Conservation (phyloP, 2,888 invertebrate genomes). For the Aquatica leii region DNA sequence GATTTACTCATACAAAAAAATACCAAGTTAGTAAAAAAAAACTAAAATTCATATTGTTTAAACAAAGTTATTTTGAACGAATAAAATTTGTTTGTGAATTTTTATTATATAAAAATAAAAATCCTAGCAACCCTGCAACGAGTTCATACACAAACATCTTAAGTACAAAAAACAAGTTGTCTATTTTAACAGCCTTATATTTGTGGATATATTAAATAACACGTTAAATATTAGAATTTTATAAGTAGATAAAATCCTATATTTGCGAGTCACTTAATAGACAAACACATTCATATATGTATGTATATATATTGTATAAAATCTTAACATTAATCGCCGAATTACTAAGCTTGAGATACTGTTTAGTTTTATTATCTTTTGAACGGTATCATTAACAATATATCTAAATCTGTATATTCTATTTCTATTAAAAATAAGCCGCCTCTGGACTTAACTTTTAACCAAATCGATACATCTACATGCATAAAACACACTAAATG, state of each 20-base stretch:
- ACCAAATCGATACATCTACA: too few species aligned
- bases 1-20: background rate
- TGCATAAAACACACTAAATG: too few species aligned
- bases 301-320: conserved; percentile 22
- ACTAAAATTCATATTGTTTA: too few species aligned
- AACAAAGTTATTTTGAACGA: too few species aligned
- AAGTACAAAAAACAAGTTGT: background rate
- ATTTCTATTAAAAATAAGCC: conserved; percentile 2
- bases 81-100: background rate
- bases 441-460: background rate
- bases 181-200: conserved; percentile 6
- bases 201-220: background rate
- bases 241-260: conserved; percentile 21
- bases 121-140: background rate
- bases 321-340: conserved; percentile 19
- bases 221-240: background rate
- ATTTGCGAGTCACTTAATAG: conserved; percentile 18
- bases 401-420: background rate
- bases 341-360: conserved; percentile 16
- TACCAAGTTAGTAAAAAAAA: too few species aligned
- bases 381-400: conserved; percentile 3
- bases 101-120: background rate
- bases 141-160: background rate
- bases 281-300: conserved; percentile 8
- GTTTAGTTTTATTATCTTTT: conserved; percentile 14